Percentiles rank a stretch among this genome's conserved stretches.
phyloP scores from a whole-genome alignment of 2,888 invertebrate genomes.

The Ormyrus thymus region DNA sequence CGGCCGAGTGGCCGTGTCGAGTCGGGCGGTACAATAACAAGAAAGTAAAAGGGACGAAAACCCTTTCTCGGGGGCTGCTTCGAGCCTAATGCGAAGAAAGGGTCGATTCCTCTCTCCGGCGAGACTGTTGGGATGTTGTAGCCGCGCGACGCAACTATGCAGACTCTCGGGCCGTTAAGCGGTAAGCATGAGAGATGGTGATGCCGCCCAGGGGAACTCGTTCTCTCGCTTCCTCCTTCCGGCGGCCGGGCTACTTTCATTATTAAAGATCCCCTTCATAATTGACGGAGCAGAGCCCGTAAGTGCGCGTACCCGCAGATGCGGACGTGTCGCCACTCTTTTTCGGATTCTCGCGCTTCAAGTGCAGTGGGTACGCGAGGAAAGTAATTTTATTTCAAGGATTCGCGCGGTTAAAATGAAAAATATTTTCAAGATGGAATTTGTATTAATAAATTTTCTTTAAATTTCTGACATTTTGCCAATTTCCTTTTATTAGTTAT shows the following conservation, averaged over 20 bases:
- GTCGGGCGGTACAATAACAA: neutral
- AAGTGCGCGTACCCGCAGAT: no score
- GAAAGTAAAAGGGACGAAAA: slow-evolving; percentile 4
- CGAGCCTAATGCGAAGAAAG: slow-evolving; percentile 64
- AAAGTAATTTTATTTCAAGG: no score
- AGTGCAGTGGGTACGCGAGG: no score
- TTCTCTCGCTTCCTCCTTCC: slow-evolving; percentile 52
- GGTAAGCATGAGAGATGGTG: slow-evolving; percentile 72
- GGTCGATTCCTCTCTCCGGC: slow-evolving; percentile 58
- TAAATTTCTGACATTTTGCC: no score
- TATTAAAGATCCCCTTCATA: slow-evolving; percentile 67
- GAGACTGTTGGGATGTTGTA: slow-evolving; percentile 11
- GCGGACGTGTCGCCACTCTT: no score
- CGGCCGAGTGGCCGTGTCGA: no score
- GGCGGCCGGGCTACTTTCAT: slow-evolving; percentile 58
- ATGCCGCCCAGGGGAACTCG: slow-evolving; percentile 71
- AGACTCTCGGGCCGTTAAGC: slow-evolving; percentile 64
- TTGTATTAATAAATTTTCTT: no score
- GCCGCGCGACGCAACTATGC: slow-evolving; percentile 21
- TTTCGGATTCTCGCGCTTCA: no score
- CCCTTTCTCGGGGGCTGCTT: slow-evolving; percentile 20
- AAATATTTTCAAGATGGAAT: no score
- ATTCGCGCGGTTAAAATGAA: no score
- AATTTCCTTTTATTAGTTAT: no score
- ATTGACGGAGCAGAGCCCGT: slow-evolving; percentile 65